Base-by-base conservation (phyloP, 2,888 invertebrate genomes). In the Chymomyza caudatula region DNA sequence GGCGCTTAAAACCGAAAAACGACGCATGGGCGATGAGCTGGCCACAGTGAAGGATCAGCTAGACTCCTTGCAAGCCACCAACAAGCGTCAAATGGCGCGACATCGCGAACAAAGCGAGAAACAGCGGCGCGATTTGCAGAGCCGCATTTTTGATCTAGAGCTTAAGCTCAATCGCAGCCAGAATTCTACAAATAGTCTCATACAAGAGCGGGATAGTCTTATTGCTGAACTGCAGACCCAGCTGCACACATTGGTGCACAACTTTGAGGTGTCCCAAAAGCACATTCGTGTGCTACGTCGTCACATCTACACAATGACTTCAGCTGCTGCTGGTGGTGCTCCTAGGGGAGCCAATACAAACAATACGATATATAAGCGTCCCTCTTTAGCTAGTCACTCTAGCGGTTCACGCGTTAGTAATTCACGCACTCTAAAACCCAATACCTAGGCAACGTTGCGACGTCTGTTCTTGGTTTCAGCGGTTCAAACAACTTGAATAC, bases 201-300 rank as follows among this genome's bases (percentile, higher is more conserved):
- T 90, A 8, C 85, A 88, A 59, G 90, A 90, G 58, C 88, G 90
- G 0, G 90, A 90, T 61, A 88, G 87, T 22, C 74, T 89, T 1
- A 90, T 90, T 49, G 85, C 86, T 37, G 88, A 90, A 60, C 73
- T 90, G 63, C 89, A 90, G 69, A 81, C 81, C 2, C 90, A 90
- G 63, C 73, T 90, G 2, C 88, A 88, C 44, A 87, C 86, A 5
- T 69, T 90, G 11, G 89, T 89, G 5, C 86, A 88, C 61, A 89
- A 89, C 57, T 90, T 90, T 49, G 90, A 90, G 65, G 87, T 89
- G 4, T 90, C 90, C 1, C 90, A 90, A 77, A 88, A 87, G 59
- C 90, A 90, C 64, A 90, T 90, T 43, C 86, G 89, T 2, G 85
- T 88, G 0, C 73, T 90, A 2, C 85, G 90, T 3, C 78, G 87